Evolutionary conservation across 2,113 vertebrate genomes (phyloP).

Genomic region (Chrysemys picta): DNA sequence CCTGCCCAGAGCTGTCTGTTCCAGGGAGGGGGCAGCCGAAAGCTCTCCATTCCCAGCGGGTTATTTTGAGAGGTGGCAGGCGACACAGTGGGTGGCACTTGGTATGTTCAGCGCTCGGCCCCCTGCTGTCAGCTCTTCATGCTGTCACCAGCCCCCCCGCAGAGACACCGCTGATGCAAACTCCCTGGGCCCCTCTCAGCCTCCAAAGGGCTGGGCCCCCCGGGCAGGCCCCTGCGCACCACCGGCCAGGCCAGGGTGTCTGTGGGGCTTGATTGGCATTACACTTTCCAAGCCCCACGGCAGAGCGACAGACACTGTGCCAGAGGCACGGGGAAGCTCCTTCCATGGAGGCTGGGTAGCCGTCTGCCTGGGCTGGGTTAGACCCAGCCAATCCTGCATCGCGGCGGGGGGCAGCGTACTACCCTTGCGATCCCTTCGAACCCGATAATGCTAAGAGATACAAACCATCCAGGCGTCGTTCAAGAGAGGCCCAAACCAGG

Average conservation of each 20-base stretch:
- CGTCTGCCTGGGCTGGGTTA: neutral
- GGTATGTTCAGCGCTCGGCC: neutral
- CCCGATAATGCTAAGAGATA: neutral
- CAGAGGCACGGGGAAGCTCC: neutral
- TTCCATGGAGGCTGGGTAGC: no score
- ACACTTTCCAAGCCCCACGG: neutral
- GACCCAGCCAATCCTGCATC: no score
- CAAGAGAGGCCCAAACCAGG: no score
- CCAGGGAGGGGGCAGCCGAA: no score
- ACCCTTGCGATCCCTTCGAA: no score
- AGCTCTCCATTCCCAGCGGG: neutral
- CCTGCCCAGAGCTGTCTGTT: neutral
- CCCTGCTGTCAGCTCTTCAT: neutral
- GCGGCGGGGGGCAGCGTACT: no score
- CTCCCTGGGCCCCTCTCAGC: neutral
- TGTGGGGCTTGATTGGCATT: neutral
- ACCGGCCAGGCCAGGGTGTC: neutral
- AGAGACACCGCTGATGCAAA: neutral
- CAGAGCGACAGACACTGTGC: neutral
- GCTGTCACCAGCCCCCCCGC: no score
- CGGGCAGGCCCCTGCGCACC: neutral
- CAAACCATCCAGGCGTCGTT: neutral
- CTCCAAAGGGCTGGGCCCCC: neutral
- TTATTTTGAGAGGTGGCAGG: neutral
- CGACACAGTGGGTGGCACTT: neutral